A percentile compares a stretch with the other conserved stretches of the same genome.
Conservation (phyloP, 1,140 invertebrate genomes). For the Camponotus vicinus region DNA sequence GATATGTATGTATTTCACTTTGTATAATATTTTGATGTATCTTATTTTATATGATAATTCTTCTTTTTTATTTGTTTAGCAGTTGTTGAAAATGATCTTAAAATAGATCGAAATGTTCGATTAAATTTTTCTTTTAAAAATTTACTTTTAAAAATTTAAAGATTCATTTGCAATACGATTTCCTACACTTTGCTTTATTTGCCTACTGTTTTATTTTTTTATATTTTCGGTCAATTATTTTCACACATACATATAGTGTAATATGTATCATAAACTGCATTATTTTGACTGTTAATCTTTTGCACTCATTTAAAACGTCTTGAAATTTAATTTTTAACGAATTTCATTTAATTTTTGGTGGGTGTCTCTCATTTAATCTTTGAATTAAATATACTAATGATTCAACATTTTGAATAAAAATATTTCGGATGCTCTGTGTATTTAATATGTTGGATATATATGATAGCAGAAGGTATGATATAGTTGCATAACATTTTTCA, state of each 20-base stretch:
- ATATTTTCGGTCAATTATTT: neutral
- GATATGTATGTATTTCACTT: too few relatives aligned
- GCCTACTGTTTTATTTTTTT: too few relatives aligned
- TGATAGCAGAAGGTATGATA: neutral
- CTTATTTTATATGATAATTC: too few relatives aligned
- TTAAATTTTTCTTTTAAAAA: too few relatives aligned
- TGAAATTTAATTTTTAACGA: neutral
- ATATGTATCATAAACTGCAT: neutral
- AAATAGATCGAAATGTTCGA: too few relatives aligned
- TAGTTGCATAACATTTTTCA: neutral
- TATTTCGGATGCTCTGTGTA: neutral
- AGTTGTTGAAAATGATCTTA: too few relatives aligned
- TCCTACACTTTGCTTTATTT: too few relatives aligned
- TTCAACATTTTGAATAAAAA: neutral
- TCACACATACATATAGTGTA: neutral
- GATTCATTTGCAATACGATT: too few relatives aligned
- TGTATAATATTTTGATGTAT: too few relatives aligned
- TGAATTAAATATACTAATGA: neutral
- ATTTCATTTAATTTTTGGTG: constrained; percentile 31
- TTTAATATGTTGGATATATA: constrained; percentile 3
- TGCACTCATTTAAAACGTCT: neutral
- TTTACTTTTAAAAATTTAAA: too few relatives aligned
- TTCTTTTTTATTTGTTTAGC: too few relatives aligned
- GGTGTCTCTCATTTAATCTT: constrained; percentile 19
- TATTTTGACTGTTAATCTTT: neutral